Base-by-base conservation (phyloP, 2,797 vertebrate species). In the Thalassophryne amazonica region DNA sequence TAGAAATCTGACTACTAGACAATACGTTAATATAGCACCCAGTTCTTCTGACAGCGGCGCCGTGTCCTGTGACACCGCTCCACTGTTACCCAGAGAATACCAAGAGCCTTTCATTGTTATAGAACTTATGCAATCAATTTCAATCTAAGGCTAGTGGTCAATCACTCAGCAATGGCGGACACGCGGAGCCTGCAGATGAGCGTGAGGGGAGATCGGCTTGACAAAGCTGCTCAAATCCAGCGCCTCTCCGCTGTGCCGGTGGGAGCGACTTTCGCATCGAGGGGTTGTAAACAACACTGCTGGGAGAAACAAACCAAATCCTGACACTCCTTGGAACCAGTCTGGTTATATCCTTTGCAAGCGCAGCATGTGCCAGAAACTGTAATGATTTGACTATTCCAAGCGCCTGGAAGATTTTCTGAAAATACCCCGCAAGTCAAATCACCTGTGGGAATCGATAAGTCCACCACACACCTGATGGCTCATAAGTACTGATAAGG, bases 61-160 rank as follows among this genome's bases (percentile, higher is more conserved):
- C 60, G 59, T 38, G 42, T 67, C 51, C 60, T 66, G 55, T 81
- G 69, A 78, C 62, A 63, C 62, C 36, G 36, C 32, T 55, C 39
- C 22, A 21, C 52, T 11, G 17, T 35, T 36, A 18, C 47, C 37
- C 54, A 53, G 40, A 45, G 74, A 70, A 81, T 70, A 77, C 71
- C 62, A 78, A 78, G 61, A 60, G 69, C 51, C 27, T 73, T 63
- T 78, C 63, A 80, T 84, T 87, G 78, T 86, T 82, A 78, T 53
- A 28, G 67, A 55, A 55, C 69, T 69, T 69, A 65, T 61, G 65
- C 82, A 83, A 88, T 89, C 85, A 86, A 88, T 88, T 86, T 76
- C 78, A 81, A 84, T 88, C 78, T 80, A 69, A 79, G 67, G 51
- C 45, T 60, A 41, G 77, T 76, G 76, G 77, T 79, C 78, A 85